These are phyloP conservation scores for Aphaenogaster rudis DNA, from an alignment of 1,140 invertebrate species.

Conservation along the genomic window DNA sequence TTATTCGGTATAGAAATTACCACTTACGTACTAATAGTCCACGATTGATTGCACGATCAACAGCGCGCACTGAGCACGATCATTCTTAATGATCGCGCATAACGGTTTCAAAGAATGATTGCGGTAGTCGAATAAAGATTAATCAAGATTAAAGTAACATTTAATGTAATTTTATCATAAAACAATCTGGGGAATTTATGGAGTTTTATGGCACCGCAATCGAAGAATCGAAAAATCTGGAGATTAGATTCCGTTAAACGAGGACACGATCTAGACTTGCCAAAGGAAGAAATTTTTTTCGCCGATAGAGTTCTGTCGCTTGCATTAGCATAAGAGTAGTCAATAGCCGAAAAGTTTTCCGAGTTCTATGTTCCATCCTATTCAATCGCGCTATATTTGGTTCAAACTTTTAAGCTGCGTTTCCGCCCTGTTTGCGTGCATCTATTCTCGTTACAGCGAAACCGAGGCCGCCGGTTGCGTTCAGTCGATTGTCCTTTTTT, in stretches of 20 bases:
- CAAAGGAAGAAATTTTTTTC: background rate
- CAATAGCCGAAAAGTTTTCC: background rate
- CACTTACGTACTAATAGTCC: background rate
- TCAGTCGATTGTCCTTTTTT: conserved; percentile 27
- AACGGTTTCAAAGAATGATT: conserved; percentile 9
- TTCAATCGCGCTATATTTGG: background rate
- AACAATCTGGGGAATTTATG: background rate
- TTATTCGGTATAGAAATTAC: conserved; percentile 32
- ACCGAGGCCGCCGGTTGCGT: background rate
- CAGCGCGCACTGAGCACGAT: background rate
- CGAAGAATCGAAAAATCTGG: background rate
- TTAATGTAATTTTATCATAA: conserved; percentile 10
- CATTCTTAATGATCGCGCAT: background rate
- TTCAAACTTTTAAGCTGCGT: background rate
- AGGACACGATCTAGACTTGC: background rate
- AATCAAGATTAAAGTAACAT: background rate
- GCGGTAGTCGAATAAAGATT: background rate
- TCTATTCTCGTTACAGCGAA: conserved; percentile 18
- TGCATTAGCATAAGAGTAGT: background rate
- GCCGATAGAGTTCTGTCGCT: background rate
- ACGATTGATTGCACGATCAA: background rate
- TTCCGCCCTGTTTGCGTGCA: background rate
- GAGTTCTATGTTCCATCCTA: background rate
- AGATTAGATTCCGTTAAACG: background rate
- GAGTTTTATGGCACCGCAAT: background rate